These are phyloP conservation scores for Globia sparganii DNA, from an alignment of 2,888 invertebrate genomes.

Conservation along the genomic window DNA sequence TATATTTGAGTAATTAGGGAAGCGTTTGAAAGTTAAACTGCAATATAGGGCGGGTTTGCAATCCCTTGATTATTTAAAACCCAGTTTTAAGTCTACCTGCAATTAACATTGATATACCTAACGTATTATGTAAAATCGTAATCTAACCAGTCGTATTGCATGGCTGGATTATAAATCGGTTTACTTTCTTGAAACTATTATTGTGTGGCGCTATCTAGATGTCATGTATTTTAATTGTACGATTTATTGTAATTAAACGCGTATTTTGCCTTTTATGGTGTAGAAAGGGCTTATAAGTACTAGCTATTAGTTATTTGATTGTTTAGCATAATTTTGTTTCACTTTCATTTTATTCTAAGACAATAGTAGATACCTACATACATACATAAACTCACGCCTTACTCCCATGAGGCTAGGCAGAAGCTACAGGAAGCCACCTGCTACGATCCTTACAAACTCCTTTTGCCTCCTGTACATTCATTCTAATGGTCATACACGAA, in stretches of 20 bases:
- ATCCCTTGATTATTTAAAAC: conserved; percentile 7
- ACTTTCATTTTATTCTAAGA: conserved; percentile 9
- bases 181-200: conserved; percentile 55
- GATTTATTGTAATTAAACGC: conserved; percentile 23
- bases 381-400: background rate
- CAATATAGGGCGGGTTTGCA: background rate
- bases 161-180: conserved; percentile 51
- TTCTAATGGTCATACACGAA: background rate
- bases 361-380: background rate
- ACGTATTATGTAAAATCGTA: conserved; percentile 49
- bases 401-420: background rate
- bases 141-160: conserved; percentile 40
- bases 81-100: conserved; percentile 33
- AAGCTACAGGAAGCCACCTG: background rate
- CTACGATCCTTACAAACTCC: no score
- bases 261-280: background rate
- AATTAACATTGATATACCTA: conserved; percentile 41
- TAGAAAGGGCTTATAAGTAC: conserved; percentile 7
- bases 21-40: background rate
- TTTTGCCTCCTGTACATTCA: background rate
- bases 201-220: conserved; percentile 29
- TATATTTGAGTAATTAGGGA: background rate
- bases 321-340: background rate
- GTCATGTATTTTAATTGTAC: conserved; percentile 59
- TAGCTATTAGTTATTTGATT: conserved; percentile 2